These are phyloP conservation scores for Hipposideros armiger DNA, from an alignment of 2,113 vertebrate genomes.

Conservation along the genomic window DNA sequence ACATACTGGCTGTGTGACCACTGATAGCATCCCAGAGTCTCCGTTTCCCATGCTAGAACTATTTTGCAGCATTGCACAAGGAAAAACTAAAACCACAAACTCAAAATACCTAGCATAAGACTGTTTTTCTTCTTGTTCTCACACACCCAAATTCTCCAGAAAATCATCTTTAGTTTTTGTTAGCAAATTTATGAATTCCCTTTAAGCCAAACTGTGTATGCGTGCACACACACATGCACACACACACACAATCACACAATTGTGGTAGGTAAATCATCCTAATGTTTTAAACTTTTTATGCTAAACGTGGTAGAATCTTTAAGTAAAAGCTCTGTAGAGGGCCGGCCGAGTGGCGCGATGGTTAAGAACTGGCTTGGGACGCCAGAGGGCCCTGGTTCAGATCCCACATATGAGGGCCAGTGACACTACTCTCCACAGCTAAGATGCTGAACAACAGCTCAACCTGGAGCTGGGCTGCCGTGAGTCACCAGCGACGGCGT, in stretches of 20 bases:
- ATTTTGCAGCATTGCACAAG: not conserved
- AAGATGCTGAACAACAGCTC: too few relatives aligned
- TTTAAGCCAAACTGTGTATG: not conserved
- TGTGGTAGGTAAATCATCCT: not conserved
- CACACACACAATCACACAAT: not conserved
- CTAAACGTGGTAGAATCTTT: not conserved
- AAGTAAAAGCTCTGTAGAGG: not conserved
- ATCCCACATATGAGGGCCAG: too few relatives aligned
- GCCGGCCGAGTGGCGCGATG: too few relatives aligned
- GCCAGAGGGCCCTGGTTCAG: too few relatives aligned
- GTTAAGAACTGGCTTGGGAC: too few relatives aligned
- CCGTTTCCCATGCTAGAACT: not conserved
- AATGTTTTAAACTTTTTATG: not conserved
- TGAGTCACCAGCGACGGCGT: too few relatives aligned
- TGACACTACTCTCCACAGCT: too few relatives aligned
- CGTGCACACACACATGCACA: not conserved
- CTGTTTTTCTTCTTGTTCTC: not conserved
- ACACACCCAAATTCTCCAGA: not conserved
- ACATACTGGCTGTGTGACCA: not conserved
- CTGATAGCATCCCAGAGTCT: not conserved
- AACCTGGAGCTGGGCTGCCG: too few relatives aligned
- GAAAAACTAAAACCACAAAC: not conserved
- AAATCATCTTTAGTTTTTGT: not conserved
- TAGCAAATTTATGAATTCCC: not conserved
- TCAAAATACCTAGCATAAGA: not conserved